Percentiles rank a stretch among this genome's conserved stretches.
Conservation (phyloP, 1,140 invertebrate genomes). For the Leptinotarsa defecta region DNA sequence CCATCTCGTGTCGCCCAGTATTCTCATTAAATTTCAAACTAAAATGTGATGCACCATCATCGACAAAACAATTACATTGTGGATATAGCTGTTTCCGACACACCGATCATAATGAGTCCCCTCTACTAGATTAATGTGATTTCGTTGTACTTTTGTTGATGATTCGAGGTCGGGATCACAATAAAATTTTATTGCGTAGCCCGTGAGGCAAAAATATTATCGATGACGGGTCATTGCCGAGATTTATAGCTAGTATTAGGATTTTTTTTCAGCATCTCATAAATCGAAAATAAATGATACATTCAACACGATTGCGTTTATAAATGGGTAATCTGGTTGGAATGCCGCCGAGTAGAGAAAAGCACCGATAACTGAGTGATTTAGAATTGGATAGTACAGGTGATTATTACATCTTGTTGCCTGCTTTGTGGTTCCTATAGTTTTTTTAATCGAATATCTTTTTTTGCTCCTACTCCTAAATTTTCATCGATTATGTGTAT, state of each 20-base stretch:
- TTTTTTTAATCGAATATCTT: too few species aligned
- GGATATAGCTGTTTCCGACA: slow-evolving; percentile 5
- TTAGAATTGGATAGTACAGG: too few species aligned
- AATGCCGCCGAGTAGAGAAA: too few species aligned
- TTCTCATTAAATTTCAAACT: too few species aligned
- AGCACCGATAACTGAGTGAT: too few species aligned
- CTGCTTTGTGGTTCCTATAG: too few species aligned
- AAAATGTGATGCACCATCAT: too few species aligned
- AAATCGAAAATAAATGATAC: not conserved
- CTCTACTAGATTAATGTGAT: slow-evolving; percentile 1
- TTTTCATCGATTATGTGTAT: too few species aligned
- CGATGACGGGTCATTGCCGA: not conserved
- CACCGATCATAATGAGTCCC: not conserved
- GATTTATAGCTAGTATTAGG: not conserved
- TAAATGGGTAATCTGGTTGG: too few species aligned
- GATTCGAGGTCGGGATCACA: not conserved
- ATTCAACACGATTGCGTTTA: not conserved
- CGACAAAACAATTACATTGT: not conserved
- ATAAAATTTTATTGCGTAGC: slow-evolving; percentile 6
- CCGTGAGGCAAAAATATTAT: not conserved
- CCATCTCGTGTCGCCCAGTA: too few species aligned
- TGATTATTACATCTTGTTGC: too few species aligned
- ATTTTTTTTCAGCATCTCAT: not conserved
- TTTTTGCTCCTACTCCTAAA: too few species aligned
- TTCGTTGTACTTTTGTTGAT: not conserved